Conservation (phyloP, 2,113 vertebrate species). For the Salvelinus sp. region DNA sequence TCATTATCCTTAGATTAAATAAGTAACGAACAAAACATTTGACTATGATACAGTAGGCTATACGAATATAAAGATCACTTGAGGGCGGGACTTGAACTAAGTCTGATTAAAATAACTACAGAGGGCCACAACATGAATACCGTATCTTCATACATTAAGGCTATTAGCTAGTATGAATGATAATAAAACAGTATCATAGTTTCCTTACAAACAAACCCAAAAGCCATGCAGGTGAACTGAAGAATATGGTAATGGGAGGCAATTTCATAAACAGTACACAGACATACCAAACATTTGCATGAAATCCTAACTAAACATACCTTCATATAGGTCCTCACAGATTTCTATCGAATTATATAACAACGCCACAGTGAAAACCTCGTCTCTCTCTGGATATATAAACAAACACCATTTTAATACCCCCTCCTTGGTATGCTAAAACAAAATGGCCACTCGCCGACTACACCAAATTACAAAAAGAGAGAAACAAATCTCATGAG, state of each 20-base stretch:
- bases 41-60: constrained; percentile 11
- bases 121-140: constrained; percentile 3
- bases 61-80: background rate
- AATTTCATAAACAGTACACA: background rate
- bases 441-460: background rate
- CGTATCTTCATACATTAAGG: constrained; percentile 38
- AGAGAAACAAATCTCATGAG: constrained; percentile 7
- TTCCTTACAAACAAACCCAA: constrained; percentile 18
- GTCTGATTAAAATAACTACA: background rate
- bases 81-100: background rate
- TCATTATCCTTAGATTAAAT: background rate
- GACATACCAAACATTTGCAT: background rate
- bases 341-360: constrained; percentile 16
- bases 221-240: constrained; percentile 20
- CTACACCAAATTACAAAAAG: constrained; percentile 6
- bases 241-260: constrained; percentile 10
- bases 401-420: constrained; percentile 19
- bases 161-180: constrained; percentile 45
- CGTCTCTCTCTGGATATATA: constrained; percentile 20
- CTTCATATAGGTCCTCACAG: background rate
- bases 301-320: background rate
- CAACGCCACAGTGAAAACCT: constrained; percentile 24
- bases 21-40: background rate
- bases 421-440: background rate
- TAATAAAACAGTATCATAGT: constrained; percentile 30